Conservation (phyloP, 2,797 vertebrate genomes). For the Siniperca undulata region DNA sequence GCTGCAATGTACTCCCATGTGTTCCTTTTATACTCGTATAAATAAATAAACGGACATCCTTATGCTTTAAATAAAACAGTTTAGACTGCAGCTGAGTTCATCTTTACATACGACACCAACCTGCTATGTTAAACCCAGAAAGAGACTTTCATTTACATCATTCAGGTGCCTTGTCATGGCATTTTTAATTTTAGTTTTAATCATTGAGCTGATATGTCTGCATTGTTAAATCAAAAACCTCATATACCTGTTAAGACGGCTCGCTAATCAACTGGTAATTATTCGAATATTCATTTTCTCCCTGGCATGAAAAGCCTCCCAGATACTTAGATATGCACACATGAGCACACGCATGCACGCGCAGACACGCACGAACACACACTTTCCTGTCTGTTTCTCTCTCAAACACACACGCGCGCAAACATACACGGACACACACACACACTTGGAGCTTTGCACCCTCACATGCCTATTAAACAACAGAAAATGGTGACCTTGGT, state of each 20-base stretch:
- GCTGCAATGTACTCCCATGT: slow-evolving; percentile 12
- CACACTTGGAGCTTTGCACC: slow-evolving; percentile 30
- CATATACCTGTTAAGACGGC: slow-evolving; percentile 73
- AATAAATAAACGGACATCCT: slow-evolving; percentile 14
- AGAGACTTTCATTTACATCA: slow-evolving; percentile 57
- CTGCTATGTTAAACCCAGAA: slow-evolving; percentile 33
- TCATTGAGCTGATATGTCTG: slow-evolving; percentile 73
- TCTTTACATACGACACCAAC: slow-evolving; percentile 28
- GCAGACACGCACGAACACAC: background rate
- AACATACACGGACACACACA: background rate
- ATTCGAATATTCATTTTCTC: slow-evolving; percentile 78
- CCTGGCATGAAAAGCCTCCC: slow-evolving; percentile 82
- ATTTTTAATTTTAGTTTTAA: slow-evolving; percentile 77
- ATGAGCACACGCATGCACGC: slow-evolving; percentile 1
- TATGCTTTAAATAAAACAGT: slow-evolving; percentile 23
- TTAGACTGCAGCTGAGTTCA: slow-evolving; percentile 21
- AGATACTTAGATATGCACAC: slow-evolving; percentile 75
- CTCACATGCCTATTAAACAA: slow-evolving; percentile 80
- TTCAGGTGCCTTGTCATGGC: slow-evolving; percentile 56
- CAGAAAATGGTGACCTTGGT: slow-evolving; percentile 85
- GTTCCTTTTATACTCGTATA: slow-evolving; percentile 18
- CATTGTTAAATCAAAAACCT: slow-evolving; percentile 75
- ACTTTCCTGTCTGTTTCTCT: background rate
- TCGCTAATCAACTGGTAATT: slow-evolving; percentile 83
- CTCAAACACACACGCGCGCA: slow-evolving; percentile 15